Percentiles rank a stretch among this genome's conserved stretches.
Conservation (phyloP, 2,888 invertebrate species). For the Euplagia quadripunctaria region DNA sequence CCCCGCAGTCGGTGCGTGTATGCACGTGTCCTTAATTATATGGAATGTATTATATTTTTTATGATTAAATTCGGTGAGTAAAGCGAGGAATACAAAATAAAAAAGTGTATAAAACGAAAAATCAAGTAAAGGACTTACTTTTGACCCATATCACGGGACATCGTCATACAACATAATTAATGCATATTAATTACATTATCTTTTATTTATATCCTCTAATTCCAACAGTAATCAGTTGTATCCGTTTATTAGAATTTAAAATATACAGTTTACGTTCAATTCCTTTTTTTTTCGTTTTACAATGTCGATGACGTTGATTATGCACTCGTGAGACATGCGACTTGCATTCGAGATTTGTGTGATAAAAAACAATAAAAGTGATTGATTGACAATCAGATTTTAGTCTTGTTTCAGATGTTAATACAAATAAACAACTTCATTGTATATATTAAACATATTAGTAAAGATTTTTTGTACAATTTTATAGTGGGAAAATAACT, state of each 20-base stretch:
- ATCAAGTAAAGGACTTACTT: no score
- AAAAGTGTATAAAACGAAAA: no score
- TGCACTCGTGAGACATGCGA: not conserved
- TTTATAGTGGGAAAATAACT: no score
- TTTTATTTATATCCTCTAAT: no score
- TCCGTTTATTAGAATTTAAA: not conserved
- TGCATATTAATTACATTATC: no score
- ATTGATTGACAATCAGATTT: not conserved
- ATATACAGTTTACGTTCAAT: not conserved
- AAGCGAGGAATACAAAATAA: no score
- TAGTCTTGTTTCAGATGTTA: not conserved
- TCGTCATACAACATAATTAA: no score
- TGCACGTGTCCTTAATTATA: slow-evolving; percentile 52
- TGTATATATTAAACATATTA: not conserved
- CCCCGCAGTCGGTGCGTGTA: slow-evolving; percentile 59
- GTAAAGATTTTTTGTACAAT: no score
- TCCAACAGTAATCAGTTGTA: no score
- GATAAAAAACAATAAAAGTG: not conserved
- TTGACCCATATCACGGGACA: no score
- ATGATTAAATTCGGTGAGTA: no score
- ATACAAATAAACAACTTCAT: not conserved
- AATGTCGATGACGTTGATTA: not conserved
- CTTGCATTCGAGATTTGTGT: not conserved
- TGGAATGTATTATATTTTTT: slow-evolving; percentile 1
- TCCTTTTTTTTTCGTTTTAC: not conserved